These are phyloP conservation scores for Caenorhabditis sulstoni DNA, from an alignment of 2,888 invertebrate species.

Conservation along the genomic window DNA sequence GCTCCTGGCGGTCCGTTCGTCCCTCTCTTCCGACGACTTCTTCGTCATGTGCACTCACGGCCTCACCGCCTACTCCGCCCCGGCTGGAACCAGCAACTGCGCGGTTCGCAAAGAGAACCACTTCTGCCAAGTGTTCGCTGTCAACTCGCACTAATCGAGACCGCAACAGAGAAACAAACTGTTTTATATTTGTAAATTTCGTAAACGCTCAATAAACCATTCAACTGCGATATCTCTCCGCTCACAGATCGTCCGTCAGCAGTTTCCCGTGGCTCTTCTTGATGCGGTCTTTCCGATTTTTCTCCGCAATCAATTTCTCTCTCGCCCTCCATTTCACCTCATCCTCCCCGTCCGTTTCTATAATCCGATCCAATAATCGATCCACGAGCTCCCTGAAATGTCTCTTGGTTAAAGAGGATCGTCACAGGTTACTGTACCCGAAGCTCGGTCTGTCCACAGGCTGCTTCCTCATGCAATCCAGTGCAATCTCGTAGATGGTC, in stretches of 20 bases:
- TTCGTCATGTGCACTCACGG: slow-evolving; percentile 49
- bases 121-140: slow-evolving; percentile 53
- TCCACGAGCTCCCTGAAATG: slow-evolving; percentile 44
- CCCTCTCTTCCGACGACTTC: slow-evolving; percentile 31
- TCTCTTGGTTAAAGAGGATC: neutral
- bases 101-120: slow-evolving; percentile 43
- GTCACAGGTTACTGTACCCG: slow-evolving; percentile 24
- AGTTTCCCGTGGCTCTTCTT: slow-evolving; percentile 21
- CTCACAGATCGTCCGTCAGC: neutral
- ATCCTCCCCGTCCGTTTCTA: slow-evolving; percentile 52
- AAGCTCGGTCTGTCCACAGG: slow-evolving; percentile 66
- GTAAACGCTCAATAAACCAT: slow-evolving; percentile 6
- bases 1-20: slow-evolving; percentile 26
- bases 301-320: slow-evolving; percentile 36
- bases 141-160: slow-evolving; percentile 6
- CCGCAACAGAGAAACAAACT: neutral
- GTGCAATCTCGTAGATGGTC: slow-evolving; percentile 61
- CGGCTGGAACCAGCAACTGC: slow-evolving; percentile 41
- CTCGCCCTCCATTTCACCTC: slow-evolving; percentile 23
- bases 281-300: slow-evolving; percentile 28
- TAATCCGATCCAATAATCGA: slow-evolving; percentile 27
- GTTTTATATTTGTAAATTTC: slow-evolving; percentile 39
- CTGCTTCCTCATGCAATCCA: slow-evolving; percentile 63
- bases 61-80: slow-evolving; percentile 43
- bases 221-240: neutral